Evolutionary conservation across 2,888 invertebrate species (phyloP), one percentile per base, ranked within the genome.

Genomic region (Dynastes grantii): DNA sequence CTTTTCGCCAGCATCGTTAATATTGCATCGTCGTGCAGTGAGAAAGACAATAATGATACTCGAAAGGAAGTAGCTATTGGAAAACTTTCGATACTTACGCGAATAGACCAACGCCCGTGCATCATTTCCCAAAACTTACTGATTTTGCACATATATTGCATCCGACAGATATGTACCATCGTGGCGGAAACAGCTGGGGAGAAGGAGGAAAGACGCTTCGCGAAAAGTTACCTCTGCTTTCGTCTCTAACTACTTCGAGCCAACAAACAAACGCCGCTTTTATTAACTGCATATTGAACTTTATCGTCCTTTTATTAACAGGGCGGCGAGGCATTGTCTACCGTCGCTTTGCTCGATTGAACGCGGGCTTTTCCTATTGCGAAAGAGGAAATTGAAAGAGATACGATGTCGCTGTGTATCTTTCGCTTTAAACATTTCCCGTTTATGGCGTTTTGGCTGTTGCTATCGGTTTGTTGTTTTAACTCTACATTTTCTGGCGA

Each of bases 241-340:
- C 32, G 63, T 32, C 13, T 32, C 29, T 9, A 29, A 32, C 13
- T 22, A 27, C 2, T 27, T 37, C 32, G 32, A 4, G 32, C 32
- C 32, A 5, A 37, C 32, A 37, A 37, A 68, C 68, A 51, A 27
- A 68, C n/a, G 51, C 51, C 29, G 49, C 27, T 51, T 49, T 68
- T 51, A 73, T 58, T 73, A 73, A 73, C 73, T 73, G 58, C 40
- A 73, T 73, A 73, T 73, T 58, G 73, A 58, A 73, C 73, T 73
- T 73, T 73, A 73, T 73, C 37, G 37, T 67, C 40, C 40, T 58
- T 73, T 68, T 68, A 68, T 68, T 68, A 68, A 68, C 27, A 9
- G 55, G 51, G n/a, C 13, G 27, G 27, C 45, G 45, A 11, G 49
- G 45, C 11, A 67, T 45, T 49, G 68, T 68, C 40, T 65, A 37